phyloP scores from a whole-genome alignment of 2,888 invertebrate species.

The Carpatolechia fugitivella region DNA sequence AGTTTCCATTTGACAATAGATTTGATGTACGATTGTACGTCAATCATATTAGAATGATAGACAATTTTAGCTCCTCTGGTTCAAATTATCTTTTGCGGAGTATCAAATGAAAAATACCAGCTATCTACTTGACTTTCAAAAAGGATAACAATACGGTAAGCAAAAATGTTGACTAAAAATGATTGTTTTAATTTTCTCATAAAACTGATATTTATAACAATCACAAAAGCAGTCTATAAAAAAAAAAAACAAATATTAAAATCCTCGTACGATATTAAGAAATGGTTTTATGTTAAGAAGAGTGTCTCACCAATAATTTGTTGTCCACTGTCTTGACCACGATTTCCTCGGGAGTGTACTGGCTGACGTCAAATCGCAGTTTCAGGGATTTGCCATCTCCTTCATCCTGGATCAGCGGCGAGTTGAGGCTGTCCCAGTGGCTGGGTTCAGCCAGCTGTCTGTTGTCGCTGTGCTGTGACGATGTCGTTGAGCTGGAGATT shows the following conservation, averaged over 20 bases:
- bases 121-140: too few relatives aligned
- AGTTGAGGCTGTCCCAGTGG: constrained; percentile 93
- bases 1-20: constrained; percentile 9
- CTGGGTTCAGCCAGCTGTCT: constrained; percentile 80
- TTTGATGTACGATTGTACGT: not conserved
- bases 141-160: too few relatives aligned
- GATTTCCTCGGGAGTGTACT: constrained; percentile 98
- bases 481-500: constrained; percentile 80
- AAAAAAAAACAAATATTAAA: too few relatives aligned
- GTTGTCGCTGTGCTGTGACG: constrained; percentile 81
- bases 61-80: too few relatives aligned
- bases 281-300: constrained; percentile 21
- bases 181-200: too few relatives aligned
- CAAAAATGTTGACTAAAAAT: too few relatives aligned
- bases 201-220: too few relatives aligned
- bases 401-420: constrained; percentile 95
- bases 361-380: constrained; percentile 97
- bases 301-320: constrained; percentile 90
- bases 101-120: too few relatives aligned
- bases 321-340: constrained; percentile 99
- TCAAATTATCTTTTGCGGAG: too few relatives aligned
- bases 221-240: too few relatives aligned
- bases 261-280: not conserved
- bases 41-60: too few relatives aligned
- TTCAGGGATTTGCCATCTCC: constrained; percentile 96